phyloP scores from a whole-genome alignment of 2,113 vertebrate species.

The Platysteira castanea region DNA sequence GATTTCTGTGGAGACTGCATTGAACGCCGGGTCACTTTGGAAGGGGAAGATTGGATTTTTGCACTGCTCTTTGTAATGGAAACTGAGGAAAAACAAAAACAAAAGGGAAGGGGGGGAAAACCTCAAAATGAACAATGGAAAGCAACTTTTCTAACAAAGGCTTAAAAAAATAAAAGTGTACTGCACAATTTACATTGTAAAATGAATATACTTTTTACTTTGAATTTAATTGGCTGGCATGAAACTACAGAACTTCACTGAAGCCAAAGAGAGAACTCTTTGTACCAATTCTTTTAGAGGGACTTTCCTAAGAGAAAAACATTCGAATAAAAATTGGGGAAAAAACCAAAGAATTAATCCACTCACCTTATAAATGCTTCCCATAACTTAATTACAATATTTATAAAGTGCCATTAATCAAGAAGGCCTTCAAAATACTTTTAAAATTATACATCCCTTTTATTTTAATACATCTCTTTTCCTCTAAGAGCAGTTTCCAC shows the following conservation, averaged over 20 bases:
- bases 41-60: slow-evolving; percentile 75
- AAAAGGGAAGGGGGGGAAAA: slow-evolving; percentile 54
- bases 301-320: neutral
- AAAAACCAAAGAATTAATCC: neutral
- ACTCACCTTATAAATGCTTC: slow-evolving; percentile 46
- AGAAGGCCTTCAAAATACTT: slow-evolving; percentile 1
- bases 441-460: neutral
- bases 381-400: neutral
- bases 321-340: neutral
- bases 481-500: neutral
- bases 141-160: slow-evolving; percentile 58
- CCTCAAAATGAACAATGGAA: slow-evolving; percentile 63
- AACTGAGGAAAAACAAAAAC: slow-evolving; percentile 74
- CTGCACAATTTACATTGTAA: slow-evolving; percentile 32
- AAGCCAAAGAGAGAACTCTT: neutral
- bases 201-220: slow-evolving; percentile 11
- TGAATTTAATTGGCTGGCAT: slow-evolving; percentile 2
- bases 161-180: slow-evolving; percentile 29
- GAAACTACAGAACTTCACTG: neutral
- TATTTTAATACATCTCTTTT: neutral
- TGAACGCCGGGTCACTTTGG: slow-evolving; percentile 81
- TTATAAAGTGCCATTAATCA: neutral
- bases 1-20: slow-evolving; percentile 85
- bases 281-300: neutral
- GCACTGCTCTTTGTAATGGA: slow-evolving; percentile 78